Conservation (phyloP, 2,888 invertebrate genomes). For the Callinectes sapidus region DNA sequence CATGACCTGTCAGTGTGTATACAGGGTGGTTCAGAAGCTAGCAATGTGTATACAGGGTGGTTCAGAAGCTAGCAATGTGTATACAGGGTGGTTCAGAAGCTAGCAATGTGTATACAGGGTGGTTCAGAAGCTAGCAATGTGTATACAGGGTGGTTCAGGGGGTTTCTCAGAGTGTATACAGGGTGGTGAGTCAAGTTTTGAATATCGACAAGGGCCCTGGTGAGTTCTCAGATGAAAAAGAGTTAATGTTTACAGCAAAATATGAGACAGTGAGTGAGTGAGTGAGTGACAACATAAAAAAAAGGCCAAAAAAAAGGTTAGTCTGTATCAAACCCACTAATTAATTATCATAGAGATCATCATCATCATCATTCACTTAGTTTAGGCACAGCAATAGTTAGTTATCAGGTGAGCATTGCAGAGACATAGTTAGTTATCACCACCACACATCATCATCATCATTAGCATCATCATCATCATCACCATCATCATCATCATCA, state of each 20-base stretch:
- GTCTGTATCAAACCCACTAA: not conserved
- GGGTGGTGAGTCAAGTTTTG: not conserved
- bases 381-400: not conserved
- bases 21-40: not conserved
- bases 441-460: constrained; percentile 5
- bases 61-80: no score
- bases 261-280: not conserved
- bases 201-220: not conserved
- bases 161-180: no score
- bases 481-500: not conserved
- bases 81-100: not conserved
- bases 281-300: not conserved
- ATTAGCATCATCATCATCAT: not conserved
- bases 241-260: not conserved
- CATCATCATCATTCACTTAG: not conserved
- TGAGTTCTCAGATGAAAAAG: constrained; percentile 35
- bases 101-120: not conserved
- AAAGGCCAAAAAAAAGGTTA: no score
- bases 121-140: not conserved
- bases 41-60: no score
- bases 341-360: no score
- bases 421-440: not conserved
- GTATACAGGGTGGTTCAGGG: not conserved
- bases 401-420: not conserved
- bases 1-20: not conserved